Conservation (phyloP, 2,888 invertebrate species). For the Chirona hameri region DNA sequence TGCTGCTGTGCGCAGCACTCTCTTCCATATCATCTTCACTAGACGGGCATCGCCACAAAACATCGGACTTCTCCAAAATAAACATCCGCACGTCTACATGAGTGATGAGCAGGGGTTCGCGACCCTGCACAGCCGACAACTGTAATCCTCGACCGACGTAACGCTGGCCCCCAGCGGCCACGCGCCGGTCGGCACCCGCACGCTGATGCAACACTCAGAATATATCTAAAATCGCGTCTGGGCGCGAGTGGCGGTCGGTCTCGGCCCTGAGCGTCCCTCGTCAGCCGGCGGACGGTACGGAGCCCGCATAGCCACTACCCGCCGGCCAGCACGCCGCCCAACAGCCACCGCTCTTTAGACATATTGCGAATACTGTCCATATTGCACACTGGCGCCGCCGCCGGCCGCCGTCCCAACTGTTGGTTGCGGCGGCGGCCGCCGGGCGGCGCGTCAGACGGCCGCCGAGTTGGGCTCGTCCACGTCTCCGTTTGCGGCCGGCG, state of each 20-base stretch:
- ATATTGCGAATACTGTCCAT: not conserved
- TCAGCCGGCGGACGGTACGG: not conserved
- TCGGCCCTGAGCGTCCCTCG: not conserved
- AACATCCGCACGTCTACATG: not conserved
- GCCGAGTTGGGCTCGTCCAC: not conserved
- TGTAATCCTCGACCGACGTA: not conserved
- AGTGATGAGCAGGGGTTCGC: not conserved
- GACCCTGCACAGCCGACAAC: not conserved
- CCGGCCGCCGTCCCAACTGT: not conserved
- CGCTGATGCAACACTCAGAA: not conserved
- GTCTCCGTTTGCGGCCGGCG: not conserved
- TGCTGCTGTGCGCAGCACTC: not conserved
- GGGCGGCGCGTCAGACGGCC: not conserved
- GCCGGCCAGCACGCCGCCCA: not conserved
- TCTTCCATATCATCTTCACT: not conserved
- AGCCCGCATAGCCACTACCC: not conserved
- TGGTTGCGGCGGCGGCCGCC: not conserved
- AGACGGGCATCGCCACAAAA: not conserved
- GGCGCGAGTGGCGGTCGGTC: no score
- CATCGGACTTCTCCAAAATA: not conserved
- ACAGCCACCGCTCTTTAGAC: not conserved
- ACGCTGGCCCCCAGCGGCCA: not conserved
- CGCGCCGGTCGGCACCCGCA: not conserved
- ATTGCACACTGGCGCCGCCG: not conserved
- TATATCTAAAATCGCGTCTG: not conserved